These are phyloP conservation scores for Cotesia vestalis DNA, from an alignment of 1,140 invertebrate genomes.

Conservation along the genomic window DNA sequence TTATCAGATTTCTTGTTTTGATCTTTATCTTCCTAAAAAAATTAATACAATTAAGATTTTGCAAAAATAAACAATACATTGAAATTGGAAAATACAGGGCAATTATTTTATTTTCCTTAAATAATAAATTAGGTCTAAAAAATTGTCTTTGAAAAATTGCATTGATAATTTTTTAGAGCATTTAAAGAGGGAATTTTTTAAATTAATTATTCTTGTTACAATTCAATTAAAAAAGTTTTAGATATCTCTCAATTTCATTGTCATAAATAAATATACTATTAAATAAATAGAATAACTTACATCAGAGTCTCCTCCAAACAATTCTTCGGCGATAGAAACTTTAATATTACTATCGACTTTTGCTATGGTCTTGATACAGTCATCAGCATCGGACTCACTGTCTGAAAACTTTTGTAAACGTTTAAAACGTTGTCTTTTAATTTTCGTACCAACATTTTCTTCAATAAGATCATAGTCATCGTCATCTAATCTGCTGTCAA, in stretches of 20 bases:
- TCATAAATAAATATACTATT: background rate
- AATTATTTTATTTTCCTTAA: too few relatives aligned
- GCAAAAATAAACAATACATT: background rate
- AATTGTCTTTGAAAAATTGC: too few relatives aligned
- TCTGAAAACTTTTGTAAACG: conserved; percentile 83
- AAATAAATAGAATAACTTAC: conserved; percentile 66
- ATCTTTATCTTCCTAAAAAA: conserved; percentile 78
- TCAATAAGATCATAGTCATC: conserved; percentile 98
- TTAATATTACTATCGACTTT: conserved; percentile 69
- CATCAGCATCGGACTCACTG: conserved; percentile 84
- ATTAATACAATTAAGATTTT: background rate
- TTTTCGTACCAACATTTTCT: conserved; percentile 96
- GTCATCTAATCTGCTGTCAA: conserved; percentile 93
- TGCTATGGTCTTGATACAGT: conserved; percentile 73
- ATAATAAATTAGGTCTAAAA: too few relatives aligned
- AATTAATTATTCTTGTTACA: too few relatives aligned
- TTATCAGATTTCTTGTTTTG: conserved; percentile 74
- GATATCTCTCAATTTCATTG: too few relatives aligned
- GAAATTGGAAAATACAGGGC: too few relatives aligned
- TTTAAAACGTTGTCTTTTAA: conserved; percentile 89
- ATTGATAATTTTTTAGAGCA: too few relatives aligned
- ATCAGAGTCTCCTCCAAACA: conserved; percentile 85
- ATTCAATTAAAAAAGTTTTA: too few relatives aligned
- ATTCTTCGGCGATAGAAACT: conserved; percentile 87
- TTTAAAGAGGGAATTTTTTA: too few relatives aligned